These are phyloP conservation scores for Ptychobarbus kaznakovi DNA, from an alignment of 2,797 vertebrate species.

Conservation along the genomic window DNA sequence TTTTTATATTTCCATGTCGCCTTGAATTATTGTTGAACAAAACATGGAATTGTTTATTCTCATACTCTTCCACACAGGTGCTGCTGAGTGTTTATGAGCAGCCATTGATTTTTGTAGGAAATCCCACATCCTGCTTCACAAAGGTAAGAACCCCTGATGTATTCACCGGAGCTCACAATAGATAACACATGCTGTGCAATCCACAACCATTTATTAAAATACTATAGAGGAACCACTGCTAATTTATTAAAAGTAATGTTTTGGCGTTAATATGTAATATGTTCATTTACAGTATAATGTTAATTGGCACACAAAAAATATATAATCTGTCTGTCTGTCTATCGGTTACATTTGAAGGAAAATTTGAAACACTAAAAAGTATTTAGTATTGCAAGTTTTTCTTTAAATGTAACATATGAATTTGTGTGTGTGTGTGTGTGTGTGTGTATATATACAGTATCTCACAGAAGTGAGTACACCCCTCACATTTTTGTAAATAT, in stretches of 20 bases:
- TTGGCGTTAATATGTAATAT: neutral
- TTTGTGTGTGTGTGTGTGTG: too few relatives aligned
- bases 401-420: too few relatives aligned
- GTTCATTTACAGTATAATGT: too few relatives aligned
- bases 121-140: slow-evolving; percentile 46
- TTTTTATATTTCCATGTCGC: neutral
- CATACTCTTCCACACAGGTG: slow-evolving; percentile 28
- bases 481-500: too few relatives aligned
- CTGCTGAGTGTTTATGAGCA: slow-evolving; percentile 34
- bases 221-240: slow-evolving; percentile 27
- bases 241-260: slow-evolving; percentile 46
- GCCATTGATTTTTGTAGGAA: slow-evolving; percentile 37
- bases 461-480: too few relatives aligned
- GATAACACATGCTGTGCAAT: slow-evolving; percentile 54
- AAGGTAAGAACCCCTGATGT: slow-evolving; percentile 27
- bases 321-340: too few relatives aligned
- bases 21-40: slow-evolving; percentile 3
- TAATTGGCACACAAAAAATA: too few relatives aligned
- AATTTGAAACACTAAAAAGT: neutral
- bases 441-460: too few relatives aligned
- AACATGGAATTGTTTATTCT: neutral
- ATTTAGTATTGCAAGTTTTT: too few relatives aligned
- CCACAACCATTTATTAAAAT: slow-evolving; percentile 50
- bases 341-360: neutral
- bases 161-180: slow-evolving; percentile 47